Evolutionary conservation across 2,113 vertebrate genomes (phyloP).

Genomic region (Ptilonorhynchus violaceus): DNA sequence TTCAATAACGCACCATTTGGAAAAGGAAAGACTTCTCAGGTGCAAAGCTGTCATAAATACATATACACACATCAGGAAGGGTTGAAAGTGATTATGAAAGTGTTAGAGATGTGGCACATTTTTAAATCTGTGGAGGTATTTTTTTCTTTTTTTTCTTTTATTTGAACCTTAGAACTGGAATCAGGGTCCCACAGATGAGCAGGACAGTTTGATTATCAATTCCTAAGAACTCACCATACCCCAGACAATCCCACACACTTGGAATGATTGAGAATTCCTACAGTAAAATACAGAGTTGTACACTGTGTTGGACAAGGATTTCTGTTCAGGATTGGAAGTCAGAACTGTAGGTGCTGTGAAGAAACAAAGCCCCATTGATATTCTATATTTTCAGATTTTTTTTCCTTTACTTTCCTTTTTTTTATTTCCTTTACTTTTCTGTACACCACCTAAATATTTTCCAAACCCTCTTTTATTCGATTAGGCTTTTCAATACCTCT

Average conservation of each 20-base stretch:
- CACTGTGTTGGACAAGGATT: not conserved
- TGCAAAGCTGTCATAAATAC: rapidly evolving
- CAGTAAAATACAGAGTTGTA: not conserved
- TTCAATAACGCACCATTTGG: not conserved
- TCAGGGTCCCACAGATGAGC: not conserved
- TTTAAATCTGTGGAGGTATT: too few relatives aligned
- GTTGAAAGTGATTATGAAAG: not conserved
- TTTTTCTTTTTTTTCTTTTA: not conserved
- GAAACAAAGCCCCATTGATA: not conserved
- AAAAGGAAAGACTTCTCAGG: not conserved
- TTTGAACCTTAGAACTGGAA: not conserved
- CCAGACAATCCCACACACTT: not conserved
- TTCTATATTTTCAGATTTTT: rapidly evolving
- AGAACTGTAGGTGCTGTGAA: not conserved
- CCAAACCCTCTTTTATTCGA: not conserved
- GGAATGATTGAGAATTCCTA: not conserved
- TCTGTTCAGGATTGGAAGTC: not conserved
- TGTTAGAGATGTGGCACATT: rapidly evolving
- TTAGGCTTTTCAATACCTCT: not conserved
- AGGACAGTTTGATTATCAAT: not conserved
- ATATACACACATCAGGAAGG: not conserved
- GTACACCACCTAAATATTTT: not conserved
- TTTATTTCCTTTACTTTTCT: not conserved
- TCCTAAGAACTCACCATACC: not conserved
- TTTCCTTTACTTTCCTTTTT: not conserved